These are phyloP conservation scores for Egretta garzetta DNA, from an alignment of 2,113 vertebrate genomes.

Conservation along the genomic window DNA sequence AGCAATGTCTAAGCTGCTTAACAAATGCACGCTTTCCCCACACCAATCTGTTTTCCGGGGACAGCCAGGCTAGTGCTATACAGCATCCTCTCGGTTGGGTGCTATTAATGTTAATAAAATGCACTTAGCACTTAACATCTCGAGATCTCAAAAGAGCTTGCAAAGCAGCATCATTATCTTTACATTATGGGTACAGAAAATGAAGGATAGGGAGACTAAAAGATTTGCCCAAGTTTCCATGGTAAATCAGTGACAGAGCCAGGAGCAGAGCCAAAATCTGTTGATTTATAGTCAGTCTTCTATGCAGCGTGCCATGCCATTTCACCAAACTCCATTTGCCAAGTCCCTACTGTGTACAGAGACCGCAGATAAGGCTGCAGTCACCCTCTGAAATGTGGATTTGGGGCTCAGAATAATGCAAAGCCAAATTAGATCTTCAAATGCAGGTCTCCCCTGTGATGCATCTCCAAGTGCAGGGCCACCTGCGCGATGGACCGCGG, in stretches of 20 bases:
- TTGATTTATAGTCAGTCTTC: conserved; percentile 57
- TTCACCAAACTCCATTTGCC: conserved; percentile 65
- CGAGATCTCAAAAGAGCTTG: conserved; percentile 61
- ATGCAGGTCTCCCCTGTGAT: background rate
- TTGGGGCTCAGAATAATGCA: background rate
- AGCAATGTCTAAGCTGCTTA: conserved; percentile 56
- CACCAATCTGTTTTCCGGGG: conserved; percentile 63
- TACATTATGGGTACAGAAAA: conserved; percentile 38
- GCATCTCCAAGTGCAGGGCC: background rate
- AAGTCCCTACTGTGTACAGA: conserved; percentile 41
- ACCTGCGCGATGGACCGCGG: background rate
- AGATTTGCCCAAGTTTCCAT: conserved; percentile 68
- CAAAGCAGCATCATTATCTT: conserved; percentile 66
- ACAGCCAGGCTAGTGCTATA: conserved; percentile 30
- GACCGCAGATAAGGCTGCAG: conserved; percentile 14
- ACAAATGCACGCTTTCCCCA: conserved; percentile 50
- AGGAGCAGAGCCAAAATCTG: conserved; percentile 63
- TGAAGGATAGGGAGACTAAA: conserved; percentile 51
- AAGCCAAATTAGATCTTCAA: conserved; percentile 23
- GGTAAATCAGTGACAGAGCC: conserved; percentile 57
- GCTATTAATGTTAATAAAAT: conserved; percentile 70
- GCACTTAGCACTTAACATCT: conserved; percentile 62
- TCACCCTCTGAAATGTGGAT: background rate
- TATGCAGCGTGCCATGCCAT: conserved; percentile 21
- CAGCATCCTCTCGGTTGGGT: conserved; percentile 47